Conservation (phyloP, 2,113 vertebrate species). For the Globicephala melas region DNA sequence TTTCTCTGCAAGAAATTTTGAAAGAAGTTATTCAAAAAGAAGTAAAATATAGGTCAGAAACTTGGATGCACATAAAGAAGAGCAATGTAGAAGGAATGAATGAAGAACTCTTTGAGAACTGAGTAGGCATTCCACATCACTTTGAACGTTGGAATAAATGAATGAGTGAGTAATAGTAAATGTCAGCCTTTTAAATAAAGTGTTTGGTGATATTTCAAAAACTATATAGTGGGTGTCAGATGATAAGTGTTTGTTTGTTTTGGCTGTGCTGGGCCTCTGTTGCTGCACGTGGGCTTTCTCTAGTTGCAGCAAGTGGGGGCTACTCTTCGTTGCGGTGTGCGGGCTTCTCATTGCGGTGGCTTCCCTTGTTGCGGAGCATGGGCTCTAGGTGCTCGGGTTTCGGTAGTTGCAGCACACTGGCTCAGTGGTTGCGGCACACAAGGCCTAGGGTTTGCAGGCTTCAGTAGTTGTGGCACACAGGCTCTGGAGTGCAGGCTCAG, state of each 20-base stretch:
- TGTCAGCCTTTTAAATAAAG: not conserved
- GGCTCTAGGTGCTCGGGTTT: no score
- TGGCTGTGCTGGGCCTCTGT: no score
- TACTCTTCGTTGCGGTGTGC: no score
- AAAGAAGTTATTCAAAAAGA: not conserved
- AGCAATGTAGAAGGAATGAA: not conserved
- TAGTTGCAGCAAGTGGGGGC: no score
- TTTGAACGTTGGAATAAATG: not conserved
- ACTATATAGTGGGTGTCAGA: not conserved
- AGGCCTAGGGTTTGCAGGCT: no score
- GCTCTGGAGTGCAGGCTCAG: no score
- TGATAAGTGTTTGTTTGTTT: not conserved
- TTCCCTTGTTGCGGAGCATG: no score
- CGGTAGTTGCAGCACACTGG: no score
- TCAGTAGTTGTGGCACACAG: no score
- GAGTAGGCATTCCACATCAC: not conserved
- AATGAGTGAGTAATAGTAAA: not conserved
- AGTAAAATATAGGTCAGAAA: not conserved
- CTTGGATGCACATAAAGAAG: not conserved
- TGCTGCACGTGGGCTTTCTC: no score
- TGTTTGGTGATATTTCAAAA: not conserved
- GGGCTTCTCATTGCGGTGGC: no score
- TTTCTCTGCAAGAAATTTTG: not conserved
- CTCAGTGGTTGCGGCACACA: no score
- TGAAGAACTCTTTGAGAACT: not conserved